A percentile compares a stretch with the other conserved stretches of the same genome.
Conservation (phyloP, 2,113 vertebrate genomes). For the Cyprinodon brontotheroides region DNA sequence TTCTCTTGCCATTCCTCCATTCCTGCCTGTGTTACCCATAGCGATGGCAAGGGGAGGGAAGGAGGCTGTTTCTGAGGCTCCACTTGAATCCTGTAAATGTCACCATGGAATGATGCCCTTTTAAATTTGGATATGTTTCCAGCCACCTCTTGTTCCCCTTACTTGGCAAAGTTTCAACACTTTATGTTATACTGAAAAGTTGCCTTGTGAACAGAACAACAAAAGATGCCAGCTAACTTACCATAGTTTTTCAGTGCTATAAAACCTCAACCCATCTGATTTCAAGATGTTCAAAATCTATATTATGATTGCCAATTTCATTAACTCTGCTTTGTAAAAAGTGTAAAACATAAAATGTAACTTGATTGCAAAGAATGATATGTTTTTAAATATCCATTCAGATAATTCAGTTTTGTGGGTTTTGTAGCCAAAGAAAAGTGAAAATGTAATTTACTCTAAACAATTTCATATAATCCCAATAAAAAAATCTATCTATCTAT, state of each 20-base stretch:
- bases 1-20: constrained; percentile 76
- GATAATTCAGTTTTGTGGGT: no score
- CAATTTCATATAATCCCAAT: no score
- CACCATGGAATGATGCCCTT: constrained; percentile 70
- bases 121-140: constrained; percentile 74
- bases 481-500: no score
- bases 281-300: neutral
- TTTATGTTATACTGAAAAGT: constrained; percentile 26
- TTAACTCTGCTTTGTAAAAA: neutral
- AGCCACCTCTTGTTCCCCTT: constrained; percentile 53
- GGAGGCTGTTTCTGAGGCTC: constrained; percentile 42
- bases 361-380: constrained; percentile 3
- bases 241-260: neutral
- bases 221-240: constrained; percentile 12
- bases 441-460: no score
- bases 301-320: neutral
- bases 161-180: constrained; percentile 51
- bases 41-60: constrained; percentile 59
- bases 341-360: neutral
- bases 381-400: no score
- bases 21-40: constrained; percentile 73
- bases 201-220: constrained; percentile 20
- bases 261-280: neutral
- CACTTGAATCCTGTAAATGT: constrained; percentile 77
- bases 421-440: no score